Evolutionary conservation across 1,140 invertebrate species (phyloP), one percentile per base, ranked within the genome.

Genomic region (Lepidurus apus): DNA sequence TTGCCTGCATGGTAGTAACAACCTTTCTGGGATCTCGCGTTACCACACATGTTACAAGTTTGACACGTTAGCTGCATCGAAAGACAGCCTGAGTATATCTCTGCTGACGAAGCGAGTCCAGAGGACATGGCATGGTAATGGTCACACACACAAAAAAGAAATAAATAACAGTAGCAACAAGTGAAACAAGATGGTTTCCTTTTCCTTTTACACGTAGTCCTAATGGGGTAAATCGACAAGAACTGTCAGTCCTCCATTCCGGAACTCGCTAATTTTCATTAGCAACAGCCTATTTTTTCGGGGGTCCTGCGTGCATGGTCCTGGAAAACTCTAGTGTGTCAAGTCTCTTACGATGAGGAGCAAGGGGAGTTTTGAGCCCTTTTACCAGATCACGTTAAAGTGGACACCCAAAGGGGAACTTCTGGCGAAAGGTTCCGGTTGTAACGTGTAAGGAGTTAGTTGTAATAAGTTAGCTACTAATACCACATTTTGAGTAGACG

Each of bases 391-490:
- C 34, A 34, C 34, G 34, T 34, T 4, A 34, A 34, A 34, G 34
- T 2, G 34, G 34, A 34, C 34, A 34, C 34, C 34, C 3, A 34
- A 34, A 34, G 34, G 34, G 34, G 34, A 34, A 34, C 34, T 34
- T 34, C 34, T 34, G 34, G 34, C 4, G 2, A 34, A 34, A 34
- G 34, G 34, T 17, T 65, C 21, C 13, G 53, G 53, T 65, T n/a
- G 53, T 65, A 17, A 34, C 53, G 53, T 17, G 21, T 65, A 21
- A 21, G 53, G 53, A 65, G 53, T 13, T 65, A 17, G 53, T 65
- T 65, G 53, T 65, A 65, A 65, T 65, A 65, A 65, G 53, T 65
- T 65, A 65, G 53, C 53, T 65, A 65, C 53, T 65, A 65, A 65
- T 65, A 65, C 53, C 53, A 65, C 53, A 65, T 65, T 65, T 65